Evolutionary conservation across 2,888 invertebrate genomes (phyloP), one percentile per base, ranked within the genome.

Genomic region (Idaea aversata): DNA sequence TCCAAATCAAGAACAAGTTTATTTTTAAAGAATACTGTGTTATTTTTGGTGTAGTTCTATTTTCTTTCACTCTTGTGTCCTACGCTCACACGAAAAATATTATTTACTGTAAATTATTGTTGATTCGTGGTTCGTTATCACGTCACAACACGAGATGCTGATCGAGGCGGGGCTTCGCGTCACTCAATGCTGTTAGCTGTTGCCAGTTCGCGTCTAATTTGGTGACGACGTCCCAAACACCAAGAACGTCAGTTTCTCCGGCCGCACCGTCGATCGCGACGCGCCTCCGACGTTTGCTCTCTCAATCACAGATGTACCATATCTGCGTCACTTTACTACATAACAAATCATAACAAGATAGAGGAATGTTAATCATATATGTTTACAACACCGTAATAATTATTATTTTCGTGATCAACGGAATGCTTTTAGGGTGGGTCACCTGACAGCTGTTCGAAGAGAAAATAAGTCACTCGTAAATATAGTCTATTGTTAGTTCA

Each of bases 161-260:
- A 71, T 68, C 69, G 78, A 81, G 91, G 91, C 88, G 91, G 87
- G 88, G 88, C 82, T 75, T 77, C 77, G 81, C 88, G 89, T 90
- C 91, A 91, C 81, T 82, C 70, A 85, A 85, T 85, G 85, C 78
- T 80, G 76, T 71, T 73, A 78, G 75, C 74, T 77, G 82, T 71
- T 75, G 75, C 74, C 73, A 82, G 61, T 67, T 87, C 86, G 87
- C 85, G 85, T 91, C 90, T 91, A 91, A 91, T 90, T 91, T 90
- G 88, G 92, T 91, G 92, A 91, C 92, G 91, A 82, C 73, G 82
- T 72, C 72, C 75, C 77, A 75, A 73, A 74, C 73, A 72, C 71
- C 77, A 76, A 69, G 72, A 64, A 72, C 61, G 65, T 67, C 59
- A 71, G 75, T 72, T 63, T 74, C 83, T 81, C 83, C 83, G 80